Conservation (phyloP, 2,797 vertebrate genomes). For the Smutsia temminckii region DNA sequence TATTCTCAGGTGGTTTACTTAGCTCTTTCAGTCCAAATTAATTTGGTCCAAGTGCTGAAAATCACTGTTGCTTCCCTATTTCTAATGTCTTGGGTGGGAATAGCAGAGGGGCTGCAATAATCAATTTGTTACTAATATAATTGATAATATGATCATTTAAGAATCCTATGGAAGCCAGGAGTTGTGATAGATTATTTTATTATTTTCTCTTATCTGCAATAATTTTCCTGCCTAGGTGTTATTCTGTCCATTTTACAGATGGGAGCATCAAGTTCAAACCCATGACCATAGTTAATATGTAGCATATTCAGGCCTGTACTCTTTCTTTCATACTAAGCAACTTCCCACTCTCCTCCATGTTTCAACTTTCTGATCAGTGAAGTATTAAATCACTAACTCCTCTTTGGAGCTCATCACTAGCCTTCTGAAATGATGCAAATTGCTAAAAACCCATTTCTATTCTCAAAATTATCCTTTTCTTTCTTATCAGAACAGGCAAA, state of each 20-base stretch:
- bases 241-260: background rate
- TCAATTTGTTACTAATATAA: background rate
- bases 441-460: background rate
- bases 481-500: background rate
- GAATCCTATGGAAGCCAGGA: background rate
- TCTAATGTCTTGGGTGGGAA: background rate
- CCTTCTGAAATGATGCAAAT: background rate
- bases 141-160: background rate
- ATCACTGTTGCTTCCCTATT: background rate
- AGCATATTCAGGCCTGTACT: background rate
- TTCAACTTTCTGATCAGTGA: constrained; percentile 22
- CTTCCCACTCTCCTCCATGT: background rate
- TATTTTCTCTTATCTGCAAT: background rate
- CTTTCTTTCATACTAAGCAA: background rate
- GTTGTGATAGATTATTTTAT: background rate
- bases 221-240: background rate
- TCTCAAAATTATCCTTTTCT: background rate
- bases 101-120: background rate
- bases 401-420: background rate
- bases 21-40: background rate
- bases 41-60: background rate
- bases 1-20: background rate
- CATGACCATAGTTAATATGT: background rate
- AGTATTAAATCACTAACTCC: background rate
- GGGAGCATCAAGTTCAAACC: background rate